A percentile compares a stretch with the other conserved stretches of the same genome.
Evolutionary conservation across 2,113 vertebrate genomes (phyloP).

Genomic region (Coturnix japonica): DNA sequence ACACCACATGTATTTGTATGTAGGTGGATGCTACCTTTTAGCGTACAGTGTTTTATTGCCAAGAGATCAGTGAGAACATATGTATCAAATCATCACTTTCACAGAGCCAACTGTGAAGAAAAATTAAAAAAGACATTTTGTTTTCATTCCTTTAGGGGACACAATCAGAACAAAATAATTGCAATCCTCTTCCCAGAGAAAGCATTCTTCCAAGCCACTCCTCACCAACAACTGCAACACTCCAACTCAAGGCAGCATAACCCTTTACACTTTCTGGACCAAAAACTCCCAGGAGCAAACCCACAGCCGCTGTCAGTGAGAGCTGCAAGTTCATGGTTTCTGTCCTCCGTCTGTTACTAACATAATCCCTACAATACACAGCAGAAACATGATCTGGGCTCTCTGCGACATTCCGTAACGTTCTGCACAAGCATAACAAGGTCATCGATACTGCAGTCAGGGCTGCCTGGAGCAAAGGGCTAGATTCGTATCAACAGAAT

Average conservation of each 20-base stretch:
- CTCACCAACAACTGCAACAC: background rate
- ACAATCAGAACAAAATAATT: background rate
- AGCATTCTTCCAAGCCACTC: background rate
- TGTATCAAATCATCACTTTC: constrained; percentile 20
- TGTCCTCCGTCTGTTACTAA: background rate
- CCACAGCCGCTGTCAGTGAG: background rate
- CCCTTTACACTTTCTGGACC: background rate
- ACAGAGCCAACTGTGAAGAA: background rate
- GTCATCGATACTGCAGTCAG: background rate
- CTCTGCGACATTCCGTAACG: background rate
- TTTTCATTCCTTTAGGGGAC: background rate
- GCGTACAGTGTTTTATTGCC: constrained; percentile 5
- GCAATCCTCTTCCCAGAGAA: background rate
- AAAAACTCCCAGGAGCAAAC: background rate
- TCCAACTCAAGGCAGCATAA: background rate
- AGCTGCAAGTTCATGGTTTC: background rate
- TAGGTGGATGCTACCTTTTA: constrained; percentile 55
- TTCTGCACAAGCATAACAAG: background rate
- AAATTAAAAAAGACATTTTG: background rate
- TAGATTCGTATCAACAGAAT: background rate
- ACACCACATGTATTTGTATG: background rate
- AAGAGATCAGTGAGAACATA: constrained; percentile 44
- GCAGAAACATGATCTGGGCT: background rate
- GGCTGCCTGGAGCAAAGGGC: background rate
- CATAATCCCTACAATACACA: background rate